Conservation (phyloP, 2,888 invertebrate species). For the Caenorhabditis sp. region DNA sequence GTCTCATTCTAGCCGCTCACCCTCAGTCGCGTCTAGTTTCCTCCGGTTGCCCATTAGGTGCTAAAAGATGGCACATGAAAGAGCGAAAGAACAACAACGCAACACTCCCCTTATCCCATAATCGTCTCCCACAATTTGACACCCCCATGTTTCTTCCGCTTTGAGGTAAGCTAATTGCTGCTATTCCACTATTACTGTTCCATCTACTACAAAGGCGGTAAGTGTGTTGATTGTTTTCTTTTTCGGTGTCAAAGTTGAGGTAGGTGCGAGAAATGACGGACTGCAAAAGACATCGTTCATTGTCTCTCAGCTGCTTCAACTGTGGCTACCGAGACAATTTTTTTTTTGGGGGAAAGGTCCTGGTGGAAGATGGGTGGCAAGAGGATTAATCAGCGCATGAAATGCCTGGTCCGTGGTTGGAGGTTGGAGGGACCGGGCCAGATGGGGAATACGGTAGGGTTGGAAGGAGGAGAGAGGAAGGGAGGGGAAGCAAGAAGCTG, state of each 20-base stretch:
- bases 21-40: background rate
- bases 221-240: conserved; percentile 11
- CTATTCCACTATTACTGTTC: background rate
- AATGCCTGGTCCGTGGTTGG: too few species aligned
- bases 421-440: background rate
- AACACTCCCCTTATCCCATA: conserved; percentile 39
- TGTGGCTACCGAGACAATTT: conserved; percentile 11
- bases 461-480: background rate
- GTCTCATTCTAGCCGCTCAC: too few species aligned
- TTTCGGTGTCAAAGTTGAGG: conserved; percentile 52
- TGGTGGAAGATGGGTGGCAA: background rate
- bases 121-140: conserved; percentile 59
- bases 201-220: conserved; percentile 20
- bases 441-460: background rate
- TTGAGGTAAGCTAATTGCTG: conserved; percentile 9
- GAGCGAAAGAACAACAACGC: conserved; percentile 1
- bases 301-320: conserved; percentile 47
- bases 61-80: conserved; percentile 16
- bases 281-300: conserved; percentile 27
- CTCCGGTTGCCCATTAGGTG: background rate
- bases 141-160: conserved; percentile 41
- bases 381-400: too few species aligned
- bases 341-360: background rate
- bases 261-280: conserved; percentile 61
- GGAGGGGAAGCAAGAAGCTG: too few species aligned